These are phyloP conservation scores for Euphonia xanthogaster DNA, from an alignment of 2,797 vertebrate species.

Conservation along the genomic window DNA sequence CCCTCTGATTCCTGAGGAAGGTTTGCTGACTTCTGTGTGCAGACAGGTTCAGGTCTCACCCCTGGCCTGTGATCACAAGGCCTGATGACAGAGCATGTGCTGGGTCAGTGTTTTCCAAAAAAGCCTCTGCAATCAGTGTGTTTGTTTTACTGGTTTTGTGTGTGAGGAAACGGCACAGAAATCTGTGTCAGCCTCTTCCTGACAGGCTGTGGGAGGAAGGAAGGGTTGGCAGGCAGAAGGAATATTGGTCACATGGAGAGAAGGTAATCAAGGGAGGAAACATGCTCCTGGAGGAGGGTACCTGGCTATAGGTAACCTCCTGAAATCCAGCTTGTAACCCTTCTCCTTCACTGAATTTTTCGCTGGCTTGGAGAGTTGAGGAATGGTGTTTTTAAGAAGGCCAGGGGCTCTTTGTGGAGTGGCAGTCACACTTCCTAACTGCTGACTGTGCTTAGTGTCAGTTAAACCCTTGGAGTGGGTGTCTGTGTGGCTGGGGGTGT, in stretches of 20 bases:
- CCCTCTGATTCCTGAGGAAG: neutral
- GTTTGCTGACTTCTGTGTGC: neutral
- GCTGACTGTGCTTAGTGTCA: neutral
- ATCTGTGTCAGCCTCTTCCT: neutral
- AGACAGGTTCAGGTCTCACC: neutral
- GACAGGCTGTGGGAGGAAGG: neutral
- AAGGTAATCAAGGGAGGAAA: neutral
- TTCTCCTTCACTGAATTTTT: neutral
- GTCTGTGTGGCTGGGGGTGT: neutral
- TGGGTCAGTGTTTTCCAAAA: neutral
- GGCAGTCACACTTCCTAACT: neutral
- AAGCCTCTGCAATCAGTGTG: neutral
- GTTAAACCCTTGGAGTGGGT: neutral
- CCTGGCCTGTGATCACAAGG: neutral
- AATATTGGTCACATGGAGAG: neutral
- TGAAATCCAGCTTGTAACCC: neutral
- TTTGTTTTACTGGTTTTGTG: neutral
- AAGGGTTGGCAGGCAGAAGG: neutral
- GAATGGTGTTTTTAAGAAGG: neutral
- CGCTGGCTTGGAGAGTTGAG: neutral
- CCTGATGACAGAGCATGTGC: neutral
- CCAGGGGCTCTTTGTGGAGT: neutral
- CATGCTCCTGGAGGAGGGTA: neutral
- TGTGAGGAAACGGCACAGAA: neutral
- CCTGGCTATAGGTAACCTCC: neutral